phyloP scores from a whole-genome alignment of 2,797 vertebrate genomes.

The Nyctalus aviator region DNA sequence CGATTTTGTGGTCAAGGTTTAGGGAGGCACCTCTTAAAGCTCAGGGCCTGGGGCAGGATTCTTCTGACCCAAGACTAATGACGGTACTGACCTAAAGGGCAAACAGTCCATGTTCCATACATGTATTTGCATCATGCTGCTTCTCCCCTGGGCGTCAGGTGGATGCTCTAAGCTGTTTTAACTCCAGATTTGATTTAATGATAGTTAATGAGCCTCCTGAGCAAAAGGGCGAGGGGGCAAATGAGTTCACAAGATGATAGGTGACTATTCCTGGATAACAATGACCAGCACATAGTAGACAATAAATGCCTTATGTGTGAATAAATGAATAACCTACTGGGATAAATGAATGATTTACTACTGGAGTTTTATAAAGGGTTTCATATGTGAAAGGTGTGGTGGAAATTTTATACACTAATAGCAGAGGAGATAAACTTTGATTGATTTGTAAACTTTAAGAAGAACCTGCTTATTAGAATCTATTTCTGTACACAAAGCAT shows the following conservation, averaged over 20 bases:
- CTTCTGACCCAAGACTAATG: background rate
- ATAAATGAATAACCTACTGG: background rate
- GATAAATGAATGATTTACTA: background rate
- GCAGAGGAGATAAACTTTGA: background rate
- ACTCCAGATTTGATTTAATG: background rate
- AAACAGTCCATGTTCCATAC: background rate
- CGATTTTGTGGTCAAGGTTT: background rate
- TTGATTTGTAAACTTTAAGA: background rate
- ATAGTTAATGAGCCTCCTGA: background rate
- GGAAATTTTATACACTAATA: background rate
- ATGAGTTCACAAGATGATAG: background rate
- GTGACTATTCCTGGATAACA: background rate
- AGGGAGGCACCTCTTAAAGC: background rate
- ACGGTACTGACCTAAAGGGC: background rate
- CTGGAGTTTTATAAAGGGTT: constrained; percentile 1
- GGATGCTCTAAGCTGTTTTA: background rate
- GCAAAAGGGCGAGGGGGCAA: background rate
- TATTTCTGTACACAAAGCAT: background rate
- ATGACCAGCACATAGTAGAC: background rate
- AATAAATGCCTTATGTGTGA: background rate
- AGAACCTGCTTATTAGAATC: background rate
- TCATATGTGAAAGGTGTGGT: background rate
- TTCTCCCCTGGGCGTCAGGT: background rate
- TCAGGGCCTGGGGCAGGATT: background rate
- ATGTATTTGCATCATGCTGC: background rate